Evolutionary conservation across 2,113 vertebrate genomes (phyloP).

Genomic region (Corynorhinus townsendii): DNA sequence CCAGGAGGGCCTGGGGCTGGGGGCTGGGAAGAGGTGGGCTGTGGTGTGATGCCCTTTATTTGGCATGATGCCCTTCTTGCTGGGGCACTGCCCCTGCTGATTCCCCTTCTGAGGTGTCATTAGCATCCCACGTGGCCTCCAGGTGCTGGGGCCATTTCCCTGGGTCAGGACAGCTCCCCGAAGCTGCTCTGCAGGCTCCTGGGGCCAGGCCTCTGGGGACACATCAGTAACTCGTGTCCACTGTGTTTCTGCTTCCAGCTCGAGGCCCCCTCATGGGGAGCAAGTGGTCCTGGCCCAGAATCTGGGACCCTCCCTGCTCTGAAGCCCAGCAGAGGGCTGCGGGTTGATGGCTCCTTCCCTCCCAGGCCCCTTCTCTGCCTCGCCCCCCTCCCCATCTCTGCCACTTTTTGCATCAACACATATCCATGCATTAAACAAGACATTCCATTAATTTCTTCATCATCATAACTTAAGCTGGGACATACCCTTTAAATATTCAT

Average conservation of each 20-base stretch:
- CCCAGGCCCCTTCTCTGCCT: not conserved
- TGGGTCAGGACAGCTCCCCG: not conserved
- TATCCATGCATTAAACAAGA: conserved; percentile 88
- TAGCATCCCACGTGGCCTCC: not conserved
- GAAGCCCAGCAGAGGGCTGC: no score
- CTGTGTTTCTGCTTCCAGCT: not conserved
- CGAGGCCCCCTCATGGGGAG: rapidly evolving
- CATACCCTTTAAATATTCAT: conserved; percentile 92
- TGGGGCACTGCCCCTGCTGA: not conserved
- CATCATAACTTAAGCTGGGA: conserved; percentile 88
- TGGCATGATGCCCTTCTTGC: no score
- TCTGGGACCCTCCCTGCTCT: not conserved
- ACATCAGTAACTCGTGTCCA: not conserved
- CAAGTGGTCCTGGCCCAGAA: not conserved
- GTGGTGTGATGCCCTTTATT: not conserved
- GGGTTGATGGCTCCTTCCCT: not conserved
- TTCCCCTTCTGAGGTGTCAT: not conserved
- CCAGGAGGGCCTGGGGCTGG: not conserved
- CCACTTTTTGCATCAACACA: conserved; percentile 77
- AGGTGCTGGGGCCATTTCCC: not conserved
- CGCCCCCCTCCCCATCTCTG: conserved; percentile 21
- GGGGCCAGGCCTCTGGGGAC: not conserved
- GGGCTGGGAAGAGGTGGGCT: not conserved
- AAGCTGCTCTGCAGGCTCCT: not conserved
- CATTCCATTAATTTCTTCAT: conserved; percentile 90